Evolutionary conservation across 2,113 vertebrate genomes (phyloP), one percentile per base, ranked within the genome.

Genomic region (Leucosticte australis): DNA sequence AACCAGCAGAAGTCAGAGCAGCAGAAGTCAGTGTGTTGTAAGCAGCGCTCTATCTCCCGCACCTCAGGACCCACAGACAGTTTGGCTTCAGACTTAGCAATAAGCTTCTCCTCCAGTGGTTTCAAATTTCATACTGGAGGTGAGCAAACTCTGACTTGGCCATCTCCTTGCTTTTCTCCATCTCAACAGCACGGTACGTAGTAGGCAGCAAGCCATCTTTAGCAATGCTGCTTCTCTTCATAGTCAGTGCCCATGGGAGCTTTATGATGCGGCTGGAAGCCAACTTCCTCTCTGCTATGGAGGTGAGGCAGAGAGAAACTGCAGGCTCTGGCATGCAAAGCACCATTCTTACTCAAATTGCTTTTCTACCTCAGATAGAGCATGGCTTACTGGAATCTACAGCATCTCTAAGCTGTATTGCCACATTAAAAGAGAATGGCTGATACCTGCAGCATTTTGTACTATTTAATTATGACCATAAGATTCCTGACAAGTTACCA

Each of bases 321-420:
- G 67, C 96, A 95, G 76, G 92, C 64, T 90, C 60, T 16, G 52
- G 88, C 92, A 90, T 2, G 84, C 49, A 94, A 88, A 81, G n/a
- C 44, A 50, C 83, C 64, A 60, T 94, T 91, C 78, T 88, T 68
- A 94, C 31, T 89, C 87, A 94, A 71, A 94, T 62, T n/a, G 52
- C 60, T 90, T 56, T 91, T 75, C 85, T 86, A 4, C 71, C 68
- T 80, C 52, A 57, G 69, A 85, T 57, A 82, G 79, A 82, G 33
- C 59, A 74, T 3, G 71, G 75, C 84, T 80, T 71, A 63, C 56
- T 64, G 75, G 63, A 87, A 94, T 80, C 94, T 47, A 57, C 50
- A 76, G 87, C 60, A 76, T 90, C 75, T 83, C 81, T 55, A 60
- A 30, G 39, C 60, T 70, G 6, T 22, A 33, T 41, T 67, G 59